Evolutionary conservation across 2,113 vertebrate species (phyloP).

Genomic region (Colius striatus): DNA sequence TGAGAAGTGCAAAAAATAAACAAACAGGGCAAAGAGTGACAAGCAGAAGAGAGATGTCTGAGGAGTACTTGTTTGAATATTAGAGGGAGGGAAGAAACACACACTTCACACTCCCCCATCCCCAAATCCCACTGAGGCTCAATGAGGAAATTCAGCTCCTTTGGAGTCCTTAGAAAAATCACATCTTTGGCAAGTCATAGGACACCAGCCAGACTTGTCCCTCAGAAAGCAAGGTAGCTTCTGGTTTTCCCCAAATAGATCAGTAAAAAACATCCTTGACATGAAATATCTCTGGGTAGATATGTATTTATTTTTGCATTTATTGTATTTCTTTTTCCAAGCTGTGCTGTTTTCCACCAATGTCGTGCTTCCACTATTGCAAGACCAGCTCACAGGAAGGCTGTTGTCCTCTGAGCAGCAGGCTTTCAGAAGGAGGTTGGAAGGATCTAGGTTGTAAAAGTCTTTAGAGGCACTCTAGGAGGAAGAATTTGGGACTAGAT

Average conservation of each 20-base stretch:
- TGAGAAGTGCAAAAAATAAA: constrained; percentile 60
- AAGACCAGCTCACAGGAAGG: neutral
- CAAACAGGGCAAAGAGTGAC: constrained; percentile 62
- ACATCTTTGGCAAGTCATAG: neutral
- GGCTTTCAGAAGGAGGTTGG: neutral
- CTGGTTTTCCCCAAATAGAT: neutral
- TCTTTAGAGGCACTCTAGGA: neutral
- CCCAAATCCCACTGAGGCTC: neutral
- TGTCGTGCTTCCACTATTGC: neutral
- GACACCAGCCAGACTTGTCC: neutral
- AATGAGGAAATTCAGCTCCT: neutral
- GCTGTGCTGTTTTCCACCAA: neutral
- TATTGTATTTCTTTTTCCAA: too few species aligned
- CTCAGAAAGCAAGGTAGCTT: neutral
- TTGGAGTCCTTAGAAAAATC: neutral
- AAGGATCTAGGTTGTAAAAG: neutral
- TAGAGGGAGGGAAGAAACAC: neutral
- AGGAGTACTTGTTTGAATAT: constrained; percentile 12
- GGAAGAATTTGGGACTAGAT: neutral
- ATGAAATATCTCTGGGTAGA: neutral
- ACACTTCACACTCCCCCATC: neutral
- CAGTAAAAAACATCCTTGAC: neutral
- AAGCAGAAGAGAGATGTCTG: constrained; percentile 25
- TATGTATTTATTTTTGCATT: neutral
- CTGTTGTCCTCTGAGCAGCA: neutral